Evolutionary conservation across 2,888 invertebrate species (phyloP).

Genomic region (Chelonus formosanus): DNA sequence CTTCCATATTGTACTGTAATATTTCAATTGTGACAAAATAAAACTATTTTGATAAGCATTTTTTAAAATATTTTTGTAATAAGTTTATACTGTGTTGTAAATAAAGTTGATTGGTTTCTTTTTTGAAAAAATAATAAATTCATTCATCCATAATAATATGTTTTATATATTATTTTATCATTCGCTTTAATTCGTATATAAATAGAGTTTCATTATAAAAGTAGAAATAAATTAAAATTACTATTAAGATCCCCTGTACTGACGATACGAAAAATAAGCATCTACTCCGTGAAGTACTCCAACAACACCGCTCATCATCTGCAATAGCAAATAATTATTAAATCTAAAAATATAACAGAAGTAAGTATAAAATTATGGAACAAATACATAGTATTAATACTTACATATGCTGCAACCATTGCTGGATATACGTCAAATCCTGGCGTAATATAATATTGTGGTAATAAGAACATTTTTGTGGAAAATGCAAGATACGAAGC

Average conservation of each 20-base stretch:
- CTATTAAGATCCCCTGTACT: slow-evolving; percentile 72
- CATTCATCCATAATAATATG: too few relatives aligned
- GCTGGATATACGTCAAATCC: slow-evolving; percentile 87
- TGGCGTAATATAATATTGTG: slow-evolving; percentile 77
- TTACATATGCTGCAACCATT: slow-evolving; percentile 87
- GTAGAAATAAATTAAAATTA: neutral
- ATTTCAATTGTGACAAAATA: too few relatives aligned
- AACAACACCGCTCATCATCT: slow-evolving; percentile 82
- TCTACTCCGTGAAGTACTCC: slow-evolving; percentile 82
- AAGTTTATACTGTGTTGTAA: too few relatives aligned
- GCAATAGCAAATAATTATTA: slow-evolving; percentile 60
- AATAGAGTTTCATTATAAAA: too few relatives aligned
- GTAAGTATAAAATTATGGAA: slow-evolving; percentile 13
- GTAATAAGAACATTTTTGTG: slow-evolving; percentile 80
- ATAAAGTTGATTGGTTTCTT: too few relatives aligned
- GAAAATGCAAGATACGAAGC: slow-evolving; percentile 83
- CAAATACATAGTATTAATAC: slow-evolving; percentile 58
- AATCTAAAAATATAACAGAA: too few relatives aligned
- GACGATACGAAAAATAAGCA: slow-evolving; percentile 78
- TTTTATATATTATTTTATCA: too few relatives aligned
- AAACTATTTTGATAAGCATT: too few relatives aligned
- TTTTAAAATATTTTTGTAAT: too few relatives aligned
- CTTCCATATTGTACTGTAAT: too few relatives aligned
- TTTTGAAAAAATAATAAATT: too few relatives aligned
- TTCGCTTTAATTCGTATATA: too few relatives aligned